These are phyloP conservation scores for Sternotherus odoratus DNA, from an alignment of 2,797 vertebrate species.

Conservation along the genomic window DNA sequence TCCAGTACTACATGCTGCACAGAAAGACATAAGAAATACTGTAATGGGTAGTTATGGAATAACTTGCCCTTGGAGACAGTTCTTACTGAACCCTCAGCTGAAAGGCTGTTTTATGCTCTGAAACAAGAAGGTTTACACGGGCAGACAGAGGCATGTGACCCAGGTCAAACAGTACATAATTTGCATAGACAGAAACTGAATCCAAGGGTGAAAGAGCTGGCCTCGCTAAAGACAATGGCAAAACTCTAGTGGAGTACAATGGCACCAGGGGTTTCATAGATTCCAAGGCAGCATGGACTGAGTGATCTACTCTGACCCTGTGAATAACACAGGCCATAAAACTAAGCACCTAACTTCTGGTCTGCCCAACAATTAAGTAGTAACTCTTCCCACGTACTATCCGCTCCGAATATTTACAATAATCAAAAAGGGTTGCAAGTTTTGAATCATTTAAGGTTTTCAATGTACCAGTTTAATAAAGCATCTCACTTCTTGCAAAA, in stretches of 20 bases:
- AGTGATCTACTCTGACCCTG: not conserved
- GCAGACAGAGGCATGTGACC: not conserved
- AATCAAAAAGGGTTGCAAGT: not conserved
- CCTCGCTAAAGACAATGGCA: not conserved
- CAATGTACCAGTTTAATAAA: conserved; percentile 39
- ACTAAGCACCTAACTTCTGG: not conserved
- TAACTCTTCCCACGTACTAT: not conserved
- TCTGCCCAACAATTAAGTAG: not conserved
- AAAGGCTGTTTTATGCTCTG: not conserved
- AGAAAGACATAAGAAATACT: not conserved
- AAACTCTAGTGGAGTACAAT: not conserved
- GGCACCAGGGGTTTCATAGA: not conserved
- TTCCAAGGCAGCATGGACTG: not conserved
- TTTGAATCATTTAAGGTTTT: conserved; percentile 34
- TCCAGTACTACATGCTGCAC: not conserved
- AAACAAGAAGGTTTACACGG: not conserved
- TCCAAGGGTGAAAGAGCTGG: not conserved
- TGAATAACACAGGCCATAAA: not conserved
- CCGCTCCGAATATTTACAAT: not conserved
- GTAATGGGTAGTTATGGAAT: not conserved
- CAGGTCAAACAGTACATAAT: not conserved
- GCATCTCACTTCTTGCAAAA: conserved; percentile 38
- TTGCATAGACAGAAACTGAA: not conserved
- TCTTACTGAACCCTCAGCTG: not conserved
- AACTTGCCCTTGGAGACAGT: not conserved